Evolutionary conservation across 2,797 vertebrate genomes (phyloP), one percentile per base, ranked within the genome.

Genomic region (Cyclopterus lumpus): DNA sequence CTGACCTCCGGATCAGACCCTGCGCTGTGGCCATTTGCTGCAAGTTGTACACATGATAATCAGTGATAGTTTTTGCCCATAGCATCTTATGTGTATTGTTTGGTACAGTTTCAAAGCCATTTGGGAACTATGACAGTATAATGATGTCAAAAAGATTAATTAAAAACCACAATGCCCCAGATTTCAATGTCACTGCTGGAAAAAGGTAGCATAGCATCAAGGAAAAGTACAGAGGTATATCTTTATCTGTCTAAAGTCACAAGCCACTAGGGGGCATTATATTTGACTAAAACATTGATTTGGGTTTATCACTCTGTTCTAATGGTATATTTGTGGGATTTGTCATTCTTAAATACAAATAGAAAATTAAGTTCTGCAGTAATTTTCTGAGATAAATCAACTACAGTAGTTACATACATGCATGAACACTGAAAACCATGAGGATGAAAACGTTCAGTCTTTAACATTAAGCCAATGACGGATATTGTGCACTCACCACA

Each of bases 11-110:
- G 75, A 96, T 92, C 82, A 91, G 91, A 64, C 97, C 97, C 8
- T 97, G 93, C 0, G 96, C 94, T 0, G 97, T 99, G 1, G 97
- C 97, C 95, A 94, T 96, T 87, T 99, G 97, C 97, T 99, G 89
- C 61, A 75, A 6, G 55, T 58, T 48, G 59, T 14, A 57, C 15
- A 74, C 2, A 81, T 36, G 0, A 44, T 51, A 34, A 49, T 81
- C 38, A 79, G 48, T 10, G 9, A 10, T 7, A 8, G 40, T 38
- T 38, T 14, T 53, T 2, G 8, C 9, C 6, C 12, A 61, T 1
- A 59, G 44, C 44, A 64, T 49, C 53, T 24, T 4, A 64, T 32
- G 40, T 34, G 8, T 5, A 24, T 54, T 22, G 34, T 36, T 34
- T 42, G 10, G n/a, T 22, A 60, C 12, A 15, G 15, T 57, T 54